phyloP scores from a whole-genome alignment of 1,140 invertebrate species.

The Diorhabda carinulata region DNA sequence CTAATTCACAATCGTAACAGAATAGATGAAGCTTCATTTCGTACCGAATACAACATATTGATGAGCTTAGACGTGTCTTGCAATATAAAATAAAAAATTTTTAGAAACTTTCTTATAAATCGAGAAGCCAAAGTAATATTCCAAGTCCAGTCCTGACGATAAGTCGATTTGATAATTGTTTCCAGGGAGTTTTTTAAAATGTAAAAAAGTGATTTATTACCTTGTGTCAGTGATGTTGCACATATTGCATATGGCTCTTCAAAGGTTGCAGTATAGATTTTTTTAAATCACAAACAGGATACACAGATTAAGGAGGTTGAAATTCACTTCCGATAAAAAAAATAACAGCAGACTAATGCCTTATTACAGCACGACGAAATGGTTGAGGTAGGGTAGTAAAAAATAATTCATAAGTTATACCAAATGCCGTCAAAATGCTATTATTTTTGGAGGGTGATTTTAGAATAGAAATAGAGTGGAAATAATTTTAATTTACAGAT shows the following conservation, averaged over 20 bases:
- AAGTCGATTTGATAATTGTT: slow-evolving; percentile 28
- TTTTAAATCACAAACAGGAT: slow-evolving; percentile 27
- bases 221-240: slow-evolving; percentile 23
- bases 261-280: slow-evolving; percentile 22
- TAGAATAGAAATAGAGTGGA: background rate
- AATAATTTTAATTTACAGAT: background rate
- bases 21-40: too few relatives aligned
- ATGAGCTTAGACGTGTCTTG: too few relatives aligned
- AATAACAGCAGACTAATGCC: background rate
- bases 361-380: background rate
- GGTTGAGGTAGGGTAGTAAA: background rate
- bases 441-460: background rate
- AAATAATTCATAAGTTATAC: background rate
- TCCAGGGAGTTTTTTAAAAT: slow-evolving; percentile 21
- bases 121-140: background rate
- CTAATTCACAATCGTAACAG: too few relatives aligned
- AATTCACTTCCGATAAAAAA: slow-evolving; percentile 18
- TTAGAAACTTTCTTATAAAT: too few relatives aligned
- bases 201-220: slow-evolving; percentile 28
- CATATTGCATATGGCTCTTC: slow-evolving; percentile 27
- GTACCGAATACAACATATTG: too few relatives aligned
- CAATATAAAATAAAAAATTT: too few relatives aligned
- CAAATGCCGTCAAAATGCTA: background rate
- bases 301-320: slow-evolving; percentile 16
- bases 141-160: background rate